Evolutionary conservation across 2,888 invertebrate genomes (phyloP).

Genomic region (Drosophila histrio): DNA sequence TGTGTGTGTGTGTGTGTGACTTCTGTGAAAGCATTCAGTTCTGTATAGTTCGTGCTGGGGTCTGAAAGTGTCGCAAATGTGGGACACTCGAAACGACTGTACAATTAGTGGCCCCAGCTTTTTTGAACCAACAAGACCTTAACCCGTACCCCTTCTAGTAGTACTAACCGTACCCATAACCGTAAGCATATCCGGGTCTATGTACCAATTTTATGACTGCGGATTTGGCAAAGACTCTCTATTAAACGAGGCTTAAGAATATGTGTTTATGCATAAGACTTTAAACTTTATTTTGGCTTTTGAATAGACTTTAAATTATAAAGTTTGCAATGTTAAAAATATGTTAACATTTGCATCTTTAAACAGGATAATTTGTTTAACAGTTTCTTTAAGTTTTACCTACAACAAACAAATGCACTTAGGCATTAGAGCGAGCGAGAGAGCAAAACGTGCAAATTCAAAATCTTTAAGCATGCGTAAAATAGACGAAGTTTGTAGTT

Average conservation of each 20-base stretch:
- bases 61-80: constrained; percentile 23
- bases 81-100: constrained; percentile 9
- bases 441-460: too few relatives aligned
- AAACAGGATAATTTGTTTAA: background rate
- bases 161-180: too few relatives aligned
- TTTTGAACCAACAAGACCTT: background rate
- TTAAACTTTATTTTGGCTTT: background rate
- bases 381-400: too few relatives aligned
- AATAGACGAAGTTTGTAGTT: too few relatives aligned
- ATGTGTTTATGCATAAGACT: background rate
- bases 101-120: too few relatives aligned
- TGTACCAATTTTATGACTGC: background rate
- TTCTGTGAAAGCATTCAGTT: background rate
- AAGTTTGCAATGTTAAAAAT: background rate
- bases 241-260: constrained; percentile 34
- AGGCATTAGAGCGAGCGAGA: too few relatives aligned
- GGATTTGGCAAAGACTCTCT: constrained; percentile 17
- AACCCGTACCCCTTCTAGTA: too few relatives aligned
- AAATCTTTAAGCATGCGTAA: too few relatives aligned
- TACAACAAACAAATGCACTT: too few relatives aligned
- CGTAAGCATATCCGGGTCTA: background rate
- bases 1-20: background rate
- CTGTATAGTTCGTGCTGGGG: background rate
- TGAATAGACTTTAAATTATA: background rate
- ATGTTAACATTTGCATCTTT: background rate